A percentile compares a stretch with the other conserved stretches of the same genome.
Evolutionary conservation across 1,140 invertebrate species (phyloP).

Genomic region (Contarinia nasturtii): DNA sequence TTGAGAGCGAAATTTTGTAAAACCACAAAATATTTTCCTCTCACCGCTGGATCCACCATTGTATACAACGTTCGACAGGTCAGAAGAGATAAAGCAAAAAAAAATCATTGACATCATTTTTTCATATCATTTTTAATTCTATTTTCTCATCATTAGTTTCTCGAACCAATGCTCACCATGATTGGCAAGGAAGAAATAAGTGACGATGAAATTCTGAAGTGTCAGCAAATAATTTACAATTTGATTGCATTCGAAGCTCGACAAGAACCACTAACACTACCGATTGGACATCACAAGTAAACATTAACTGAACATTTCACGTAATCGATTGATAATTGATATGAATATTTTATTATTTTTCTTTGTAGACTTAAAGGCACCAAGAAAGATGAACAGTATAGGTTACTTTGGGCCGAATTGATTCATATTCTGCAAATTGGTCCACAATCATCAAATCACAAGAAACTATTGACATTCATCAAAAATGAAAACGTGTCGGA

Average conservation of each 20-base stretch:
- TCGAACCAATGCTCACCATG: constrained; percentile 59
- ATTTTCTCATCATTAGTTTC: constrained; percentile 34
- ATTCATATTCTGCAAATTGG: constrained; percentile 67
- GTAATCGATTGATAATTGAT: too few species aligned
- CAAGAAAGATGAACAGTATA: constrained; percentile 74
- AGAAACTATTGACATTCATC: constrained; percentile 62
- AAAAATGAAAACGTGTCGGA: constrained; percentile 29
- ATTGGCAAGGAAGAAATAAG: constrained; percentile 68
- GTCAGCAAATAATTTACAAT: constrained; percentile 69
- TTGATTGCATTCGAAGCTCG: constrained; percentile 66
- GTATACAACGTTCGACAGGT: constrained; percentile 75
- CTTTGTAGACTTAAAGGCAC: constrained; percentile 26
- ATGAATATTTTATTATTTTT: too few species aligned
- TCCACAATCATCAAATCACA: constrained; percentile 44
- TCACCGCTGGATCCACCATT: constrained; percentile 75
- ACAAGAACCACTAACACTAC: constrained; percentile 54
- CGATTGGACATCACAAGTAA: constrained; percentile 26
- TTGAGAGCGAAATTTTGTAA: constrained; percentile 51
- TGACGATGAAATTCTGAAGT: constrained; percentile 71
- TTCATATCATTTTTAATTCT: too few species aligned
- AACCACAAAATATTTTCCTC: constrained; percentile 79
- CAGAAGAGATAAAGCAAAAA: too few species aligned
- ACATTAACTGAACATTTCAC: too few species aligned
- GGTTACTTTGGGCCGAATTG: constrained; percentile 72
- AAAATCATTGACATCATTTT: constrained; percentile 13